Base-by-base conservation (phyloP, 2,797 vertebrate genomes). In the Protosalanx chinensis region DNA sequence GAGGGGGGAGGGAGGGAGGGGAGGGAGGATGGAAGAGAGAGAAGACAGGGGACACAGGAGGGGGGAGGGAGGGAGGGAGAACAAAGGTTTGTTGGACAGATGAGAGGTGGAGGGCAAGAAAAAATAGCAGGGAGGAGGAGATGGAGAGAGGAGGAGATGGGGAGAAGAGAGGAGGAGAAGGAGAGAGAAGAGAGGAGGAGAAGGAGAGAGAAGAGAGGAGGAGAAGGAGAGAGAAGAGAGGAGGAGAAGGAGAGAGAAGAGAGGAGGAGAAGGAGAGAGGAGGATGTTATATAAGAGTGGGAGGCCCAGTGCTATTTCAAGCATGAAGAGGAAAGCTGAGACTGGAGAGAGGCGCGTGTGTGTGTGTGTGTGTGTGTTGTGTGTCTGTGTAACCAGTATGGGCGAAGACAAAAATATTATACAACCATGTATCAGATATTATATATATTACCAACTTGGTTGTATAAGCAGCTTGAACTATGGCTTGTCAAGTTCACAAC, bases 391-490 rank as follows among this genome's bases (percentile, higher is more conserved):
- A 56, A 56, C 51, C 16, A n/a, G 6, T 56, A 56, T 16, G 63
- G 64, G 35, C 72, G 65, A 64, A 41, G 70, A 13, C 35, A 20
- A 18, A 20, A 33, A 29, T 32, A 73, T 65, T 46, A 58, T 58
- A 23, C 16, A 58, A 58, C 23, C 18, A 6, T 30, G 20, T 64
- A n/a, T 64, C 18, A 5, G 63, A 41, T 33, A 37, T 33, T 6
- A 23, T 66, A 41, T 66, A 41, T 66, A 23, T 66, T 13, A 20
- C 16, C 41, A 66, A 27, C 29, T 29, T 20, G 49, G 37, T 66
- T 86, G 85, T 86, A 27, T 29, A 66, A 66, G 23, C 41, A 29
- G 63, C 63, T 41, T 13, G 35, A 8, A 2, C 13, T 41, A n/a
- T 64, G 23, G n/a, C 33, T 33, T 3, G 1, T 64, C 23, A 41